A percentile compares a stretch with the other conserved stretches of the same genome.
Conservation (phyloP, 2,113 vertebrate species). For the Urocitellus parryii region DNA sequence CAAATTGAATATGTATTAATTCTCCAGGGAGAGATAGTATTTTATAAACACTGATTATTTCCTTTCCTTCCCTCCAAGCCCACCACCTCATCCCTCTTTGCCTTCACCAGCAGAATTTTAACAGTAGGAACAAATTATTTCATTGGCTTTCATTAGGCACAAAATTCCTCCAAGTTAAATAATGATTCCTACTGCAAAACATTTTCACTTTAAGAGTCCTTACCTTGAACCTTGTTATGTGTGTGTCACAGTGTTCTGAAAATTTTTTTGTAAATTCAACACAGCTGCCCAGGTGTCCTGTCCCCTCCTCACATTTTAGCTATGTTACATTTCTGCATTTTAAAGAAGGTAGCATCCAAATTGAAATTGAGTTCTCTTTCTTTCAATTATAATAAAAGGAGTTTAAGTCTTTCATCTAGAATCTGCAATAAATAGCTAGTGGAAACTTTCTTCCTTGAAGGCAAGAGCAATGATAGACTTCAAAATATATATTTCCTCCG, state of each 20-base stretch:
- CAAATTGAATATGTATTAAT: not conserved
- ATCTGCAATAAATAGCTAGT: not conserved
- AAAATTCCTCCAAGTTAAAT: constrained; percentile 14
- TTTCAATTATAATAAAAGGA: not conserved
- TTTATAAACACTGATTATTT: not conserved
- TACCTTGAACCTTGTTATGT: not conserved
- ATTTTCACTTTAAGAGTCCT: not conserved
- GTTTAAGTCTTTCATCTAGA: not conserved
- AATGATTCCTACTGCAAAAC: not conserved
- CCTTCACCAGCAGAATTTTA: not conserved
- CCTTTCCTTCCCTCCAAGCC: not conserved
- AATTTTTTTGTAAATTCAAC: not conserved
- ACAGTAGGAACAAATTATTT: not conserved
- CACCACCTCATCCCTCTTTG: not conserved
- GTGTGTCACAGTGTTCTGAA: not conserved
- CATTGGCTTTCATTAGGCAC: not conserved
- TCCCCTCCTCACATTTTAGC: not conserved
- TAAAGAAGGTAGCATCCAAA: not conserved
- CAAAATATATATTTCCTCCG: constrained; percentile 22
- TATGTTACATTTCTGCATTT: not conserved
- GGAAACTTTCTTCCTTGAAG: constrained; percentile 4
- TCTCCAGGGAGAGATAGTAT: not conserved
- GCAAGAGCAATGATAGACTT: not conserved
- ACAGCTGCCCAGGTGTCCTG: not conserved
- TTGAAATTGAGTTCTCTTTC: not conserved